Base-by-base conservation (phyloP, 2,113 vertebrate species). In the Notiomystis cincta region DNA sequence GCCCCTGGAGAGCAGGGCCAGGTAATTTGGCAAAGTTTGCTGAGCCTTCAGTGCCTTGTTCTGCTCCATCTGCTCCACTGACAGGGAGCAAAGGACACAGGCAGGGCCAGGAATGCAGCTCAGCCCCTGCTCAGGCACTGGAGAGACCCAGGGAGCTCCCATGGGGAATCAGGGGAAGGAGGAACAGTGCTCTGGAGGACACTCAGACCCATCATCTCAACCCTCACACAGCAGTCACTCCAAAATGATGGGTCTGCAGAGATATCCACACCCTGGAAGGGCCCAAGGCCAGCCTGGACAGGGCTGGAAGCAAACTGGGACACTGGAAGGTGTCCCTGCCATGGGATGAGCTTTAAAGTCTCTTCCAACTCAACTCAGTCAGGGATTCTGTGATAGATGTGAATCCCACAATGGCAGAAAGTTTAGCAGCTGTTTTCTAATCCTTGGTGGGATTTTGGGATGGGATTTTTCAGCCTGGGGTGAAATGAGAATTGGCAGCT, bases 231-330 rank as follows among this genome's bases (percentile, higher is more conserved):
- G 48, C 53, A 86, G 8, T 6, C 22, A 89, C 15, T 42, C 58
- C 65, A 47, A 79, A 87, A 51, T 33, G 40, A 40, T 10, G 45
- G 44, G 24, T 8, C 64, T 30, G 2, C 58, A 62, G 69, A 56
- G 80, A 38, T 6, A 45, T 15, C 45, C 69, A 53, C 69, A 53
- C 1, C 38, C n/a, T 40, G 61, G 27, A 0, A 17, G 53, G 30
- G 38, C 3, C 45, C 70, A 15, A 18, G n/a, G 33, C 33, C 38
- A 13, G 53, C 13, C 0, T 5, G 61, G 61, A 67, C 0, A 0
- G 28, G 24, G 28, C 20, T 67, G 21, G 45, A 2, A 53, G n/a
- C 33, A 38, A 1, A 13, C 40, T 60, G 45, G 51, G 28, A 11
- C 0, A 12, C 15, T 25, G 45, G 53, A 9, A 82, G 4, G 3